phyloP scores from a whole-genome alignment of 2,888 invertebrate genomes.

The Perithous albicinctus region DNA sequence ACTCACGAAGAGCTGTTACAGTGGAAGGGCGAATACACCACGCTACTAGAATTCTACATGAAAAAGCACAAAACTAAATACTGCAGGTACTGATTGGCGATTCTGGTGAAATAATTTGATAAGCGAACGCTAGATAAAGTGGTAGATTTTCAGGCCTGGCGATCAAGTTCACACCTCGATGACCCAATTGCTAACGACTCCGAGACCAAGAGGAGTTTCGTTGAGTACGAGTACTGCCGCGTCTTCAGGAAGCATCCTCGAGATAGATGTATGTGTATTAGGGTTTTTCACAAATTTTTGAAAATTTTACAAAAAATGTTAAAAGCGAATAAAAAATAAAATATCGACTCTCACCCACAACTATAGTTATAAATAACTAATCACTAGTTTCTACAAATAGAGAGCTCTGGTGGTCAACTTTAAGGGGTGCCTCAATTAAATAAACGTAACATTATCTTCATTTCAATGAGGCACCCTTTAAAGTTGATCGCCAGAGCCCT shows the following conservation, averaged over 20 bases:
- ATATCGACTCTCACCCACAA: no score
- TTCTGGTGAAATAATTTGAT: neutral
- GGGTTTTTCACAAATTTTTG: no score
- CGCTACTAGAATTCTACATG: constrained; percentile 68
- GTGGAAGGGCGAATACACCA: constrained; percentile 76
- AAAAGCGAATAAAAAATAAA: no score
- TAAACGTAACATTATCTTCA: no score
- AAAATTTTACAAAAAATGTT: neutral
- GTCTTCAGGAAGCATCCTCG: constrained; percentile 55
- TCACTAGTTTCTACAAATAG: no score
- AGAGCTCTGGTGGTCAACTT: no score
- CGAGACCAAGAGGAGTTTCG: constrained; percentile 66
- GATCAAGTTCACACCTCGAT: constrained; percentile 66
- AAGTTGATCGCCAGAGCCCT: no score
- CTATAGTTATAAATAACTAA: no score
- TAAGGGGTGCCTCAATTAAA: no score
- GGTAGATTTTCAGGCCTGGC: constrained; percentile 54
- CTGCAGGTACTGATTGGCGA: constrained; percentile 54
- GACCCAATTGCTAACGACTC: constrained; percentile 65
- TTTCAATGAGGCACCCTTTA: no score
- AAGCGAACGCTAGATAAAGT: neutral
- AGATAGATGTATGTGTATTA: constrained; percentile 57
- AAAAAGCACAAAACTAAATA: constrained; percentile 71
- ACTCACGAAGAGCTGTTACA: constrained; percentile 85
- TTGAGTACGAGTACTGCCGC: constrained; percentile 66